Evolutionary conservation across 2,113 vertebrate species (phyloP), one percentile per base, ranked within the genome.

Genomic region (Mesoclemmys tuberculata): DNA sequence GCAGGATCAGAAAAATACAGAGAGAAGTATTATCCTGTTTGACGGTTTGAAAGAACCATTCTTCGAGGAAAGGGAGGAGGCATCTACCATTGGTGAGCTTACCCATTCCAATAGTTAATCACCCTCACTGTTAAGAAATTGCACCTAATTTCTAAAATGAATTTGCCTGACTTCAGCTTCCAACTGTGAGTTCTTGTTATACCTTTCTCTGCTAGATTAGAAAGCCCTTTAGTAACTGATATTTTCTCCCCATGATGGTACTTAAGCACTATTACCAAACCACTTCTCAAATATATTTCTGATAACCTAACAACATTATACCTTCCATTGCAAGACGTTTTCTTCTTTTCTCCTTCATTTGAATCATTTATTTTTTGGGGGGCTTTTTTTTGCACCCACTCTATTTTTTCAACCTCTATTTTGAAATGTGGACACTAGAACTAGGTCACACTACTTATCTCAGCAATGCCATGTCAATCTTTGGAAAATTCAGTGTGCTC

Each of bases 11-110:
- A 29, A 97, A 71, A 64, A 71, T 93, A 90, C 80, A 94, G 71
- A 96, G 75, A 64, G 88, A 82, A 80, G 29, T 82, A 88, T 94
- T 96, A 95, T 93, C 91, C 49, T 85, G 68, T 96, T 96, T 97
- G 90, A 94, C 95, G 92, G 93, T 88, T 95, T 97, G 84, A 95
- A 96, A 97, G 87, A 90, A 55, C 3, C 55, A 46, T 95, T 97
- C 88, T 90, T 85, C 83, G 48, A 48, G 68, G 38, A 96, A 94
- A 92, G 24, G 61, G 55, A 97, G 49, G 81, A 93, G 31, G 44
- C 68, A 95, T 96, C 89, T 94, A 49, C 93, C 95, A 71, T 61
- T 95, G 95, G 54, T 78, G 85, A 95, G 96, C 92, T 87, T 78
- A 16, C 61, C 93, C 71, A 55, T 97, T 98, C 96, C 86, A 68